These are phyloP conservation scores for Fundulus diaphanus DNA, from an alignment of 2,797 vertebrate species.

Conservation along the genomic window DNA sequence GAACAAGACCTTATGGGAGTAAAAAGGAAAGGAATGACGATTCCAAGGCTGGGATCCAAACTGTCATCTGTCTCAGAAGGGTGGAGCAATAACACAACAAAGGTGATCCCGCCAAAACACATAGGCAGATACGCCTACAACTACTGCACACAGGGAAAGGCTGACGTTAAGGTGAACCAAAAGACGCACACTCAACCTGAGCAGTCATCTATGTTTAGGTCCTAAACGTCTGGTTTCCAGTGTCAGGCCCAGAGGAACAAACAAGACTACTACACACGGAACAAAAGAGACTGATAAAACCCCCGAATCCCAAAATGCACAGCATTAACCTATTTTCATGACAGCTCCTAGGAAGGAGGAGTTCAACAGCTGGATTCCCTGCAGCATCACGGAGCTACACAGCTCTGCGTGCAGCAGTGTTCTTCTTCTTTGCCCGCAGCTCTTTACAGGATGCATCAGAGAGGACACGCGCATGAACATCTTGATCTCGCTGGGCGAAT, in stretches of 20 bases:
- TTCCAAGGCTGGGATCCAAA: conserved; percentile 24
- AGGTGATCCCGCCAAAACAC: conserved; percentile 28
- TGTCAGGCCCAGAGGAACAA: not conserved
- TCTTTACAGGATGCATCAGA: no score
- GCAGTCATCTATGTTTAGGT: conserved; percentile 17
- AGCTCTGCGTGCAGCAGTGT: no score
- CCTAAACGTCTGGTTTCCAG: conserved; percentile 29
- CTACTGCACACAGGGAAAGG: conserved; percentile 1
- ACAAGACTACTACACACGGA: no score
- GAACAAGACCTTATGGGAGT: conserved; percentile 39
- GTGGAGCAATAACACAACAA: conserved; percentile 10
- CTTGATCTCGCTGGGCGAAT: no score
- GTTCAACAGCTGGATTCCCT: no score
- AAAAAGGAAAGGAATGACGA: conserved; percentile 11
- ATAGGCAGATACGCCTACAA: conserved; percentile 20
- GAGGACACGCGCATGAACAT: no score
- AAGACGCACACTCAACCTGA: conserved; percentile 23
- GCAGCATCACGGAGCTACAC: no score
- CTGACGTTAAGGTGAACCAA: conserved; percentile 10
- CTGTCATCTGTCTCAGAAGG: conserved; percentile 47
- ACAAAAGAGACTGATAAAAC: no score
- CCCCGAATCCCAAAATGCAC: no score
- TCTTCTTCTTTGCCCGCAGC: no score
- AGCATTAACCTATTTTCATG: no score
- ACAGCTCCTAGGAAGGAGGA: no score